Base-by-base conservation (phyloP, 37 sponge, comb jelly and placozoan genomes). In the Amphimedon queenslandica region DNA sequence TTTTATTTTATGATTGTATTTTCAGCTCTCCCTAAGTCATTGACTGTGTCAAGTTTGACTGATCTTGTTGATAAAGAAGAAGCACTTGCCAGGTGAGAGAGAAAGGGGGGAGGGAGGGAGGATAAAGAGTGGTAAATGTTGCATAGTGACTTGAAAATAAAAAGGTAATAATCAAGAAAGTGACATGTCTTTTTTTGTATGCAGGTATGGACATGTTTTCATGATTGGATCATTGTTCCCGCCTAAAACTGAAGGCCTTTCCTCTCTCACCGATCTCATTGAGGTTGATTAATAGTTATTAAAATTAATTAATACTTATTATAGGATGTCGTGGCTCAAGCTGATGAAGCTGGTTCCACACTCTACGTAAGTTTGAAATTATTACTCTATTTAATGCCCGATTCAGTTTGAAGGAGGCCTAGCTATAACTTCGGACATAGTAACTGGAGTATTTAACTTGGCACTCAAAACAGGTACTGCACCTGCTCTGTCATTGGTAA, bases 291-390 rank as follows among this genome's bases (percentile, higher is more conserved):
- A 18, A 47, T 13, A 47, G 8, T 8, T 47, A 47, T 47, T 47
- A 47, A 13, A 13, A 18, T 8, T 18, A 18, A 47, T 47, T 53
- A n/a, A n/a, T n/a, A n/a, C n/a, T n/a, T n/a, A n/a, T n/a, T n/a
- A 24, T 64, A 84, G 80, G 90, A 89, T 67, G 74, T 83, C 39
- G 78, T 83, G 2, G 84, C 74, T 13, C 80, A 80, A 51, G 90
- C 84, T 3, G 90, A 89, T 36, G 84, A 78, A 43, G 72, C 90
- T 55, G 69, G 76, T 0, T 63, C 80, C 24, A 75, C 84, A 23
- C 80, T 89, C 31, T 83, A 80, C 75, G 90, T 89, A 33, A 79
- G 82, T 69, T 25, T 2, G 8, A 8, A 8, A 8, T 13, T 13
- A 18, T 47, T 47, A 47, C 13, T 13, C 8, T 47, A 8, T 47